phyloP scores from a whole-genome alignment of 2,888 invertebrate genomes.

The Xylota sylvarum region DNA sequence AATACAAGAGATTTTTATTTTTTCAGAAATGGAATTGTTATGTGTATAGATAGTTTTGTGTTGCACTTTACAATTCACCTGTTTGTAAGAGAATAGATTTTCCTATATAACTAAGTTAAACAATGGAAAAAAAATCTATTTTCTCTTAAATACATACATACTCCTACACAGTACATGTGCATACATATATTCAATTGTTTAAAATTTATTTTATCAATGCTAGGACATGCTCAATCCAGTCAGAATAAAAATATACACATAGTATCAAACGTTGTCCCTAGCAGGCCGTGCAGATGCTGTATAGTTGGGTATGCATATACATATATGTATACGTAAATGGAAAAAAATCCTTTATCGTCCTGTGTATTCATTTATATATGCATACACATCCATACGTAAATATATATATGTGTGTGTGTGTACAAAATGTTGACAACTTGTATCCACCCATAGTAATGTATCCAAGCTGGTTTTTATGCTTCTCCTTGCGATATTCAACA shows the following conservation, averaged over 20 bases:
- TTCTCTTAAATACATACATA: constrained; percentile 16
- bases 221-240: constrained; percentile 67
- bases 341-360: background rate
- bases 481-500: constrained; percentile 34
- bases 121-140: constrained; percentile 16
- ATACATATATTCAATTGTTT: constrained; percentile 61
- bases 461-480: constrained; percentile 49
- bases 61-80: constrained; percentile 65
- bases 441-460: constrained; percentile 57
- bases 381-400: background rate
- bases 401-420: background rate
- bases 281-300: constrained; percentile 13
- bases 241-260: constrained; percentile 52
- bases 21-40: background rate
- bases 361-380: background rate
- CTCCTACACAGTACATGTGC: constrained; percentile 2
- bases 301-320: background rate
- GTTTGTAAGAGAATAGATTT: constrained; percentile 47
- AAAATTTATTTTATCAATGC: constrained; percentile 70
- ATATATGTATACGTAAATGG: constrained; percentile 11
- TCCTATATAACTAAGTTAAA: background rate
- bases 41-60: constrained; percentile 24
- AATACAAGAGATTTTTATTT: constrained; percentile 52
- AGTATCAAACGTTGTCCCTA: constrained; percentile 22
- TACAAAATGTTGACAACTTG: constrained; percentile 54